These are phyloP conservation scores for Nothocercus nigrocapillus DNA, from an alignment of 2,113 vertebrate genomes.

Conservation along the genomic window DNA sequence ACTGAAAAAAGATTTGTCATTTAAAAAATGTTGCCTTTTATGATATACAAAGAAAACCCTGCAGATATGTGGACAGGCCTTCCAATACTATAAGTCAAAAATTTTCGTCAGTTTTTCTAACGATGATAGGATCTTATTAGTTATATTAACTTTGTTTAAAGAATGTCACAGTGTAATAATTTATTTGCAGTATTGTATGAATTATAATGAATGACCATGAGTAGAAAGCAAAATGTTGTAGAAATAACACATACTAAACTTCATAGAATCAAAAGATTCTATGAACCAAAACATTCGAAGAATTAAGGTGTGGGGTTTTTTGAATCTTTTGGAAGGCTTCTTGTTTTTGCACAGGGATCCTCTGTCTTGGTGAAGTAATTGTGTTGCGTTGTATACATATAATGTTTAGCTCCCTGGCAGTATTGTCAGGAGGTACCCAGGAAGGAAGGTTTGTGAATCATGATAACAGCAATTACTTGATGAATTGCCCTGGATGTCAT, in stretches of 20 bases:
- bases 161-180: not conserved
- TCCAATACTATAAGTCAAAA: not conserved
- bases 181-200: not conserved
- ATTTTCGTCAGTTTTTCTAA: not conserved
- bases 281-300: not conserved
- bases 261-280: too few species aligned
- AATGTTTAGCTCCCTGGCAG: not conserved
- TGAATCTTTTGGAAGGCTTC: not conserved
- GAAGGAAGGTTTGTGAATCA: not conserved
- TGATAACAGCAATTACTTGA: not conserved
- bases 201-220: not conserved
- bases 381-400: rapidly evolving
- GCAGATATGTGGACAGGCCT: rapidly evolving
- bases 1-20: rapidly evolving
- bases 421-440: not conserved
- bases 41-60: not conserved
- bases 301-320: not conserved
- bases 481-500: not conserved
- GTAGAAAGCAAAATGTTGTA: not conserved
- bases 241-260: not conserved
- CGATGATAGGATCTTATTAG: not conserved
- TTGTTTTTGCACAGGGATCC: not conserved
- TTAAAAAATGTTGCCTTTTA: not conserved
- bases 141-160: not conserved
- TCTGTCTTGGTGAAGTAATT: not conserved